These are phyloP conservation scores for Euplagia quadripunctaria DNA, from an alignment of 2,888 invertebrate species.

Conservation along the genomic window DNA sequence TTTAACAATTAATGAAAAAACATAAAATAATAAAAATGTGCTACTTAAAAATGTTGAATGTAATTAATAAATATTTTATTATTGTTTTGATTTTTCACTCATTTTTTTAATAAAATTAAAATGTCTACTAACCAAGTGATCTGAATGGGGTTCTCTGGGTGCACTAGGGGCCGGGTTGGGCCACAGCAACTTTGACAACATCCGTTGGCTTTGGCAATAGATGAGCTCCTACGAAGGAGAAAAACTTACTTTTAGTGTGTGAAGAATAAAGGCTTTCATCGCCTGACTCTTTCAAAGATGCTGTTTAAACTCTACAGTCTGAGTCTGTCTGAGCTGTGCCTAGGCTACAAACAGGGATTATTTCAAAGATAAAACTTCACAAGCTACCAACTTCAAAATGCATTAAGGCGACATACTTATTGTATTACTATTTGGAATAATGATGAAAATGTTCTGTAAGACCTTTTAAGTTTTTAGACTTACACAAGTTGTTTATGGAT, in stretches of 20 bases:
- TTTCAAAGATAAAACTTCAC: not conserved
- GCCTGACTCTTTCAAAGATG: conserved; percentile 59
- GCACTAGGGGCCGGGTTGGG: conserved; percentile 85
- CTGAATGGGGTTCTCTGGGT: conserved; percentile 86
- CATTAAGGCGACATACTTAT: not conserved
- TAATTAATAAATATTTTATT: conserved; percentile 4
- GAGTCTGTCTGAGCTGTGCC: not conserved
- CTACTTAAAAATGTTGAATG: not conserved
- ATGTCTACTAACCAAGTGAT: conserved; percentile 87
- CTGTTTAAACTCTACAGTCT: not conserved
- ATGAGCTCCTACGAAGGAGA: conserved; percentile 88
- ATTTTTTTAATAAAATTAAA: conserved; percentile 71
- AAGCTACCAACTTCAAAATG: not conserved
- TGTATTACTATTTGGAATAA: not conserved
- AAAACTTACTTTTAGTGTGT: conserved; percentile 82
- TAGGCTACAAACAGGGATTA: not conserved
- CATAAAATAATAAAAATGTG: too few species aligned
- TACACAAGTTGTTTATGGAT: not conserved
- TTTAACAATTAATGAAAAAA: too few species aligned
- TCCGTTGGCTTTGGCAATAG: conserved; percentile 88
- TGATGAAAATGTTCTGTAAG: not conserved
- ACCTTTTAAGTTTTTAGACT: not conserved
- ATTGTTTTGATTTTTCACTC: not conserved
- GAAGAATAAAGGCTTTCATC: conserved; percentile 71
- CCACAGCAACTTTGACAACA: conserved; percentile 88